phyloP scores from a whole-genome alignment of 2,113 vertebrate species.

The Hydrochoerus hydrochaeris region DNA sequence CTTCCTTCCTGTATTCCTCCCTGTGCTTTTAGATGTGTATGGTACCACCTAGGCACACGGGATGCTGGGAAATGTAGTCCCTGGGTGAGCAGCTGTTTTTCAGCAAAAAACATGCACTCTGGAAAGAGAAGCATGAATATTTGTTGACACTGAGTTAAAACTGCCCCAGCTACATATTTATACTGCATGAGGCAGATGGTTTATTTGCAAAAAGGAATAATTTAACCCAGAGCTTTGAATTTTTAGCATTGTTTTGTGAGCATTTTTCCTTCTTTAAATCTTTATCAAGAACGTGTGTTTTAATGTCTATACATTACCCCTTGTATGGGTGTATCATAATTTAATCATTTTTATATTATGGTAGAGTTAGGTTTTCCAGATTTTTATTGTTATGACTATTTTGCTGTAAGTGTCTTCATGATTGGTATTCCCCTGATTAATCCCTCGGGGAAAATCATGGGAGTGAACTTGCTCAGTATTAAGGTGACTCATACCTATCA shows the following conservation, averaged over 20 bases:
- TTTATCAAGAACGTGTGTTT: constrained; percentile 36
- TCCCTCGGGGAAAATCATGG: neutral
- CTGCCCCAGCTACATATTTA: neutral
- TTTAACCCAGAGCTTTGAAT: constrained; percentile 5
- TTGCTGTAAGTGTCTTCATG: neutral
- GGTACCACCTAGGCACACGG: neutral
- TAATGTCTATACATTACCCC: neutral
- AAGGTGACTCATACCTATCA: neutral
- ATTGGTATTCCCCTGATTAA: neutral
- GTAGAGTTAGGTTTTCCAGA: constrained; percentile 15
- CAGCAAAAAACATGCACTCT: neutral
- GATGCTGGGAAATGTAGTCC: constrained; percentile 59
- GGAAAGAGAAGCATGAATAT: neutral
- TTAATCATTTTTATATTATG: constrained; percentile 51
- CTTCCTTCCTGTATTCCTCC: neutral
- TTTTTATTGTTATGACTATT: constrained; percentile 36
- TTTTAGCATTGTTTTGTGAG: constrained; percentile 35
- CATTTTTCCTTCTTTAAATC: constrained; percentile 28
- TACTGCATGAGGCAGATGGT: neutral
- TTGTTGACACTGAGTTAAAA: neutral
- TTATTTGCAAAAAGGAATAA: constrained; percentile 21
- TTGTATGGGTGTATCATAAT: constrained; percentile 3
- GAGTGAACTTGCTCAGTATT: constrained; percentile 3
- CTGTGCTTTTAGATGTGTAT: neutral
- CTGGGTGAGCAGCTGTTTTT: neutral